Base-by-base conservation (phyloP, 2,888 invertebrate genomes). In the Catocala fraxini region DNA sequence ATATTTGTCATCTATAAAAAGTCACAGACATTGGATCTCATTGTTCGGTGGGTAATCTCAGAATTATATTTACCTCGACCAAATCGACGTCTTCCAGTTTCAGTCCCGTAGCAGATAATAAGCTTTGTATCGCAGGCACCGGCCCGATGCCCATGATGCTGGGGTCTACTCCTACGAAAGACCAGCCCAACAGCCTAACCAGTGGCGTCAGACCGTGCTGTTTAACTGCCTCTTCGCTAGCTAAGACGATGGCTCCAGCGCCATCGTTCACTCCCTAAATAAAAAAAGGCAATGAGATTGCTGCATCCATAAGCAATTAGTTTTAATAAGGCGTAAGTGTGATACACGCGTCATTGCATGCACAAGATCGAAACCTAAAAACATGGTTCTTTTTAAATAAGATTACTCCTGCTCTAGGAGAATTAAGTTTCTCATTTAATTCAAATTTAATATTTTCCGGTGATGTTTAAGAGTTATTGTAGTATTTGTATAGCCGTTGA, bases 81-180 rank as follows among this genome's bases (percentile, higher is more conserved):
- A 99, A 93, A 87, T 99, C 99, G 71, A 99, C 96, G 79, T 99
- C 97, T 65, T 97, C 95, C 42, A 99, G 87, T 58, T 95, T 96
- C 78, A 97, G 95, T 54, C 97, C 97, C 5, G 97, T 95, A 33
- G 95, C 95, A 81, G 97, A 96, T 7, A 99, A 95, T 39, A 99
- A 94, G 81, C 96, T 97, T 78, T 96, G 95, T 57, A 99, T 99
- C n/a, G 99, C 98, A 0, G 98, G 97, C 6, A 97, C 98, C 1
- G 99, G 99, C 0, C 99, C 99, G 82, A 99, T 98, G 58, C 99
- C 99, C 99, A 99, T 99, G 74, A 99, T 97, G 77, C 96, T 96
- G 1, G 99, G 99, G 72, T 99, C 99, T 49, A 98, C 98, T 63
- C 99, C 99, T 51, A 98, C 97, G 71, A 96, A 95, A 11, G 97